Evolutionary conservation across 2,797 vertebrate genomes (phyloP).

Genomic region (Columba guinea): DNA sequence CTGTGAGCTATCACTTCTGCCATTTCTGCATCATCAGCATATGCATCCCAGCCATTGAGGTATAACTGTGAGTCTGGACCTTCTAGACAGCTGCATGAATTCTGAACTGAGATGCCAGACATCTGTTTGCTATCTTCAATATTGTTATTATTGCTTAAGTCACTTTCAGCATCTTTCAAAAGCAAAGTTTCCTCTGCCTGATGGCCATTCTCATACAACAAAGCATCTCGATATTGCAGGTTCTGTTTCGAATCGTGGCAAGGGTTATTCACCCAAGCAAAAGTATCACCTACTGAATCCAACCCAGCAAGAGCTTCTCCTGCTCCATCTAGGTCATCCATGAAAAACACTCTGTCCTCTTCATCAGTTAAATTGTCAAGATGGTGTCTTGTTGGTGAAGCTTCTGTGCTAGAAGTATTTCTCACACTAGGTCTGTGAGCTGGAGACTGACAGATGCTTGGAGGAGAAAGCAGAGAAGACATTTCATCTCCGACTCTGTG

Average conservation of each 20-base stretch:
- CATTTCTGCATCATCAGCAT: slow-evolving; percentile 78
- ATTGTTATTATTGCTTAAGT: slow-evolving; percentile 71
- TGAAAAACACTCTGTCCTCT: slow-evolving; percentile 93
- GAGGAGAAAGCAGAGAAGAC: slow-evolving; percentile 94
- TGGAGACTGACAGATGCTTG: slow-evolving; percentile 89
- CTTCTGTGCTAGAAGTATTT: slow-evolving; percentile 79
- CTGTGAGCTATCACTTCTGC: slow-evolving; percentile 94
- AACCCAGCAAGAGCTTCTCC: slow-evolving; percentile 75
- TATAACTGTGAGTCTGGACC: slow-evolving; percentile 78
- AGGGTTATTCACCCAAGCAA: slow-evolving; percentile 54
- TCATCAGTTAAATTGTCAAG: slow-evolving; percentile 75
- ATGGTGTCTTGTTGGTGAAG: slow-evolving; percentile 79
- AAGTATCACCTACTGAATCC: slow-evolving; percentile 48
- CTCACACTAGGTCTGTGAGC: slow-evolving; percentile 78
- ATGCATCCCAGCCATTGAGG: slow-evolving; percentile 88
- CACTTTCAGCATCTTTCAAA: slow-evolving; percentile 69
- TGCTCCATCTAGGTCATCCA: slow-evolving; percentile 90
- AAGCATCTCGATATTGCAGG: slow-evolving; percentile 57
- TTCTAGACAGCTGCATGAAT: slow-evolving; percentile 76
- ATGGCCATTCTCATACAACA: slow-evolving; percentile 68
- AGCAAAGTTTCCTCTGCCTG: slow-evolving; percentile 45
- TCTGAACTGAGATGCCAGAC: slow-evolving; percentile 65
- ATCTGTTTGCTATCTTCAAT: slow-evolving; percentile 44
- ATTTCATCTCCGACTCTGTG: slow-evolving; percentile 94
- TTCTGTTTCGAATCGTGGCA: slow-evolving; percentile 48